These are phyloP conservation scores for Heliconius hewitsoni DNA, from an alignment of 1,140 invertebrate genomes.

Conservation along the genomic window DNA sequence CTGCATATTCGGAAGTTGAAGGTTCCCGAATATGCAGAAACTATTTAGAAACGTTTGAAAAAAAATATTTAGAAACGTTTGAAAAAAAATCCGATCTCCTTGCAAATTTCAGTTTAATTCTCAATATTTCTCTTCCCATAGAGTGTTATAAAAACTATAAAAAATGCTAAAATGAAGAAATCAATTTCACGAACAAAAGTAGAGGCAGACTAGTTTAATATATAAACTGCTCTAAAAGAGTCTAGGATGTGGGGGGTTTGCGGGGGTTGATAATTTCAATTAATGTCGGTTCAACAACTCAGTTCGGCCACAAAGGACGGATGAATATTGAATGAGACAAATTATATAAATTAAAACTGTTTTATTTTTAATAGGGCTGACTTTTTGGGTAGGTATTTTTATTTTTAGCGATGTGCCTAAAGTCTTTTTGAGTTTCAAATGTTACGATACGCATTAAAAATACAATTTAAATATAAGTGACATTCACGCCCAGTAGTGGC, in stretches of 20 bases:
- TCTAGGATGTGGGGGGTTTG: not conserved
- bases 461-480: not conserved
- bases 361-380: not conserved
- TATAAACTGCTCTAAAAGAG: not conserved
- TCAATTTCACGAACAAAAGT: not conserved
- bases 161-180: too few relatives aligned
- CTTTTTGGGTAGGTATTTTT: not conserved
- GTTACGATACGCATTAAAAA: not conserved
- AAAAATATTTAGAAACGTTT: too few relatives aligned
- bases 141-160: too few relatives aligned
- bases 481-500: too few relatives aligned
- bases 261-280: conserved; percentile 10
- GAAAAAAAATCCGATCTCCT: too few relatives aligned
- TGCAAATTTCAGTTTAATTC: too few relatives aligned
- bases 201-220: not conserved
- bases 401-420: not conserved
- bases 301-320: not conserved
- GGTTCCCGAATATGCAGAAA: too few relatives aligned
- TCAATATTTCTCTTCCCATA: too few relatives aligned
- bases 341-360: not conserved
- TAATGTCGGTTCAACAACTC: conserved; percentile 3
- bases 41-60: too few relatives aligned
- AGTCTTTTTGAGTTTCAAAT: not conserved
- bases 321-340: conserved; percentile 1
- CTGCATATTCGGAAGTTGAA: too few relatives aligned